Evolutionary conservation across 2,113 vertebrate species (phyloP).

Genomic region (Globicephala melas): DNA sequence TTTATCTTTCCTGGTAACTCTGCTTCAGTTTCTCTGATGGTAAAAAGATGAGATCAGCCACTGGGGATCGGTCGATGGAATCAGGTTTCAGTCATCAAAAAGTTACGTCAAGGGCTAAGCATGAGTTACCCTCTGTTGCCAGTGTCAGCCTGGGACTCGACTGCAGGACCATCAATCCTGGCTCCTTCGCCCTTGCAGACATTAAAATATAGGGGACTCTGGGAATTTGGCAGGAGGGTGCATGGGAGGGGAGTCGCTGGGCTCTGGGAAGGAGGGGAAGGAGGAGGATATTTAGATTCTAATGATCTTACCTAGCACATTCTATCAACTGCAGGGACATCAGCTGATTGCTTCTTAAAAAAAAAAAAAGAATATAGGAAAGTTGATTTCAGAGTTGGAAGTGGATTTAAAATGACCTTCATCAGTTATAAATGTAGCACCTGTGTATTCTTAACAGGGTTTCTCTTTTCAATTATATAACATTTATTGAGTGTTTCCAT

Average conservation of each 20-base stretch:
- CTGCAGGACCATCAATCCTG: conserved; percentile 60
- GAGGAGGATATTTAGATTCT: background rate
- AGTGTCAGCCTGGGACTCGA: conserved; percentile 69
- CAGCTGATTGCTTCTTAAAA: background rate
- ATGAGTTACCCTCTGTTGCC: conserved; percentile 70
- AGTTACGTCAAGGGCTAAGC: conserved; percentile 73
- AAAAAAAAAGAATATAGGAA: background rate
- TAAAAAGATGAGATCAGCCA: conserved; percentile 75
- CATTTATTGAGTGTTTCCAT: background rate
- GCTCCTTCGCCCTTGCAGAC: conserved; percentile 37
- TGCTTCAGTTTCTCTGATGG: conserved; percentile 60
- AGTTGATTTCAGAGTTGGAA: conserved; percentile 51
- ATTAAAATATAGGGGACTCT: conserved; percentile 54
- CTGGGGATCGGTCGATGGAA: conserved; percentile 38
- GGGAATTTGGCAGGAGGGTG: conserved; percentile 33
- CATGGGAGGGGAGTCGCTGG: accelerated
- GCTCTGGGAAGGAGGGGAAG: background rate
- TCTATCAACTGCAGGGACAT: background rate
- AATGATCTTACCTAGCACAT: background rate
- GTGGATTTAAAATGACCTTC: conserved; percentile 1
- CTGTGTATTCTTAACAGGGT: background rate
- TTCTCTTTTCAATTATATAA: background rate
- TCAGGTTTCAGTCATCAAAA: conserved; percentile 76
- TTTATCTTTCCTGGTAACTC: conserved; percentile 66
- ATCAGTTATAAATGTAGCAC: background rate